These are phyloP conservation scores for Thalassaphorura encarpata DNA, from an alignment of 1,140 invertebrate species.

Conservation along the genomic window DNA sequence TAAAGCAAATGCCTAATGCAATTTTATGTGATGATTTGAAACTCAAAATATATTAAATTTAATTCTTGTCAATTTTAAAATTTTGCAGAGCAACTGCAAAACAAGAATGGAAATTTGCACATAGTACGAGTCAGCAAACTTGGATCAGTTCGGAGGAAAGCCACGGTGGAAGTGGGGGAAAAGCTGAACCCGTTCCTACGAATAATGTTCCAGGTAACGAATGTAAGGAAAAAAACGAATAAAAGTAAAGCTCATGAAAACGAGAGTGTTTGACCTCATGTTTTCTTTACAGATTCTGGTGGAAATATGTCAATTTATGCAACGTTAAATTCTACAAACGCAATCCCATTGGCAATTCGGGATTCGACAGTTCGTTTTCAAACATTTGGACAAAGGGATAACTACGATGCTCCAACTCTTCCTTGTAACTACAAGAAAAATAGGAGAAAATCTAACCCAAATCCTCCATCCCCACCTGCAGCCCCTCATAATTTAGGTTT, in stretches of 20 bases:
- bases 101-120: slow-evolving; percentile 22
- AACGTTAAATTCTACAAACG: slow-evolving; percentile 24
- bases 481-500: too few relatives aligned
- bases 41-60: background rate
- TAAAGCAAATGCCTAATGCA: too few relatives aligned
- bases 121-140: slow-evolving; percentile 26
- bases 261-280: too few relatives aligned
- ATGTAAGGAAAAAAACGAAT: background rate
- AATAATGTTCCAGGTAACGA: background rate
- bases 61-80: background rate
- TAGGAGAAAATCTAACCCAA: slow-evolving; percentile 12
- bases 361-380: slow-evolving; percentile 26
- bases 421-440: slow-evolving; percentile 6
- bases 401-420: slow-evolving; percentile 18
- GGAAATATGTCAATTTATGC: slow-evolving; percentile 28
- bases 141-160: slow-evolving; percentile 24
- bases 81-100: slow-evolving; percentile 5
- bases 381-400: slow-evolving; percentile 25
- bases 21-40: too few relatives aligned
- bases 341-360: slow-evolving; percentile 27
- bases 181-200: too few relatives aligned
- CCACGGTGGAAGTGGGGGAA: too few relatives aligned
- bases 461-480: slow-evolving; percentile 2
- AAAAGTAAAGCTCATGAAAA: background rate
- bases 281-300: too few relatives aligned